Base-by-base conservation (phyloP, 2,888 invertebrate species). In the Pollenia labialis region DNA sequence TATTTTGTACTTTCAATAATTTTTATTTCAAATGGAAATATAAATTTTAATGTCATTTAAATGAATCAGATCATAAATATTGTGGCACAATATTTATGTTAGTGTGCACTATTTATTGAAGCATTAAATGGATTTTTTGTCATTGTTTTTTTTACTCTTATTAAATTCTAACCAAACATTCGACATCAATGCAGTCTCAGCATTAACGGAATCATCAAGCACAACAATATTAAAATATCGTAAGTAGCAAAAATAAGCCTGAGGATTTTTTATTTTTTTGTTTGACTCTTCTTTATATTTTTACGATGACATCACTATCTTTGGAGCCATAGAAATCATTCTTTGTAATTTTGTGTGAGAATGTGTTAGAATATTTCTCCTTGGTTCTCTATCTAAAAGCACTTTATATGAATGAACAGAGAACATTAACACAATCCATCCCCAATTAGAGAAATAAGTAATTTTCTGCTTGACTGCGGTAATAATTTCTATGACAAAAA, bases 401-500 rank as follows among this genome's bases (percentile, higher is more conserved):
- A 23, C 52, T 77, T 48, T 56, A 16, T 23, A 40, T 77, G 42
- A 6, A 32, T 74, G 72, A 16, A 54, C 46, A 71, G 56, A 64
- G 46, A 75, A 62, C 62, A 80, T 85, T 85, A 80, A 85, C 80
- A 85, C 88, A 87, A 85, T 80, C 88, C 88, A 86, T 90, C 88
- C 87, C 80, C 89, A 89, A 88, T 88, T 87, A 88, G 79, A 81
- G 88, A 88, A 89, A 89, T 89, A 90, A 90, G 89, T 91, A 90
- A 90, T 91, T 91, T 91, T 91, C 90, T 85, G 88, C 89, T 87
- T 89, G 86, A 88, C 72, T 90, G 90, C 90, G 85, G 84, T 89
- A 89, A 90, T 89, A 90, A 90, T 90, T 89, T 89, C 81, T 86
- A 83, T 79, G 60, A 69, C 69, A 75, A 77, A 58, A 75, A 23